These are phyloP conservation scores for Kuschelorhynchus macadamiae DNA, from an alignment of 2,888 invertebrate species.

Conservation along the genomic window DNA sequence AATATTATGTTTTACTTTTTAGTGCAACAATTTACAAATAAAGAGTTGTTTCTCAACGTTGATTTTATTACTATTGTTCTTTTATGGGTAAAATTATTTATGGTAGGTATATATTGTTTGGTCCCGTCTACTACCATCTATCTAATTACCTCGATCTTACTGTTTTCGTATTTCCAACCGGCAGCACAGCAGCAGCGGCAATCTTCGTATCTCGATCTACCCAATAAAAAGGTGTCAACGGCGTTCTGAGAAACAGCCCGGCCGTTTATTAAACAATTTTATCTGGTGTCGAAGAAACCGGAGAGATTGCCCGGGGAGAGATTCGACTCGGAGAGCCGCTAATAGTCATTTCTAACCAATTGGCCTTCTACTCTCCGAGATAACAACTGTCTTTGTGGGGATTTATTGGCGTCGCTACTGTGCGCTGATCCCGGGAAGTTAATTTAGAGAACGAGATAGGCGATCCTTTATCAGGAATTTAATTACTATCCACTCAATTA, in stretches of 20 bases:
- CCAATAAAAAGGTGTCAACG: slow-evolving; percentile 57
- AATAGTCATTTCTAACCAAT: slow-evolving; percentile 62
- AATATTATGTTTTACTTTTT: no score
- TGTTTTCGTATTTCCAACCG: slow-evolving; percentile 12
- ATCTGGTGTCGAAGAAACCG: slow-evolving; percentile 48
- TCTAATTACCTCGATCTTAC: slow-evolving; percentile 35
- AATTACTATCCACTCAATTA: slow-evolving; percentile 52
- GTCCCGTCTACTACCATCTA: no score
- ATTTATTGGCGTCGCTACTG: slow-evolving; percentile 59
- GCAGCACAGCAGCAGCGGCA: slow-evolving; percentile 14
- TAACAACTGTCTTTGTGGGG: slow-evolving; percentile 50
- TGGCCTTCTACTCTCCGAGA: slow-evolving; percentile 54
- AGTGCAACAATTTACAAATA: no score
- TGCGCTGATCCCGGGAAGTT: slow-evolving; percentile 49
- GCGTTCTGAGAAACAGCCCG: slow-evolving; percentile 54
- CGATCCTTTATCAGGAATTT: slow-evolving; percentile 51
- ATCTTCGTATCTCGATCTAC: slow-evolving; percentile 50
- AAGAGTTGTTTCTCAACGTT: no score
- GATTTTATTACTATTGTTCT: no score
- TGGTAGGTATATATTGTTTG: no score
- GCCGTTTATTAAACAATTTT: slow-evolving; percentile 57
- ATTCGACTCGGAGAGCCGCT: slow-evolving; percentile 55
- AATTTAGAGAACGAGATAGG: slow-evolving; percentile 45
- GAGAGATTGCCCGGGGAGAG: slow-evolving; percentile 50
- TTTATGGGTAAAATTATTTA: no score